These are phyloP conservation scores for Actinopyga echinites DNA, from an alignment of 53 echinoderm and acorn worm species.

Conservation along the genomic window DNA sequence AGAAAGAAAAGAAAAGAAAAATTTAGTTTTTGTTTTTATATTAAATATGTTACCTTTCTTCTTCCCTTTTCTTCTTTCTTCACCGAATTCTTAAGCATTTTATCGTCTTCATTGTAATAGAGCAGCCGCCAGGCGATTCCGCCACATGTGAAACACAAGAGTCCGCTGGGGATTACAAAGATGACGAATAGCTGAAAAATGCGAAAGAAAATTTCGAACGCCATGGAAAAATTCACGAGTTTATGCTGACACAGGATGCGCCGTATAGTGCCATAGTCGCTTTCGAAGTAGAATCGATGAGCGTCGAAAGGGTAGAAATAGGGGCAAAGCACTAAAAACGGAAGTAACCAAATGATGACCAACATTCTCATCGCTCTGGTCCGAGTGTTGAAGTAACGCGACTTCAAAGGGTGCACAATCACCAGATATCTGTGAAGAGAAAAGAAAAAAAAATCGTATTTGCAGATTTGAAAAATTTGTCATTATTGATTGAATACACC, in stretches of 20 bases:
- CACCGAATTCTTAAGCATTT: conserved; percentile 84
- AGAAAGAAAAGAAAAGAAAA: too few relatives aligned
- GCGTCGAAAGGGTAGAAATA: conserved; percentile 79
- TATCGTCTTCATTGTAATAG: conserved; percentile 77
- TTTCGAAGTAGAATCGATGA: conserved; percentile 54
- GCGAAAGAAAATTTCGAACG: conserved; percentile 51
- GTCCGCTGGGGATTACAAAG: conserved; percentile 63
- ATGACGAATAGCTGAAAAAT: conserved; percentile 65
- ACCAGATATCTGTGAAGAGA: conserved; percentile 73
- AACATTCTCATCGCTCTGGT: conserved; percentile 78
- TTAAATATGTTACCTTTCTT: conserved; percentile 59
- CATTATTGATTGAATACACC: too few relatives aligned
- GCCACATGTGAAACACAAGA: conserved; percentile 81
- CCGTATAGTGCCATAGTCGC: conserved; percentile 69
- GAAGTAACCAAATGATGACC: conserved; percentile 71
- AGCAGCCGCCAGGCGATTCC: conserved; percentile 81
- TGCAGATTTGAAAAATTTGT: too few relatives aligned
- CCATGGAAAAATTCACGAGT: background rate
- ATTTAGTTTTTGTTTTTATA: too few relatives aligned
- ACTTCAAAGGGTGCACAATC: conserved; percentile 83
- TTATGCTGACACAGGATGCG: conserved; percentile 70
- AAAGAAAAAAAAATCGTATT: background rate
- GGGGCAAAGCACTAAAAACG: conserved; percentile 70
- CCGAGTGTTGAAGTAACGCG: conserved; percentile 88
- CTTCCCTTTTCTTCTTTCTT: conserved; percentile 85